Base-by-base conservation (phyloP, 2,113 vertebrate genomes). In the Etheostoma cragini region DNA sequence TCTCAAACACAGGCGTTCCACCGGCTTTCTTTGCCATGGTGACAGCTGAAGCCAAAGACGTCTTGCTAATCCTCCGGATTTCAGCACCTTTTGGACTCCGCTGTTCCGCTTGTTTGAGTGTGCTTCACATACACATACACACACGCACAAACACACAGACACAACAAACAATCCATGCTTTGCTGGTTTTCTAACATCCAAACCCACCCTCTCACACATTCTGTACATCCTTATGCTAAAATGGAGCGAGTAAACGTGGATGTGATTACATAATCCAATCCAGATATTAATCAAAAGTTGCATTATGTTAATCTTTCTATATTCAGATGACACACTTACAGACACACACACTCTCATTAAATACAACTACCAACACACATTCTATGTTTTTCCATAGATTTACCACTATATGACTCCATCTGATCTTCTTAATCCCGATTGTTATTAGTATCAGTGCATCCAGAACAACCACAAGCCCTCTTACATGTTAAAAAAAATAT, bases 11-110 rank as follows among this genome's bases (percentile, higher is more conserved):
- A 81, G 52, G 73, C 85, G 80, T 89, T 92, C 86, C 84, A 54
- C 85, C 50, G 77, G 83, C 89, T 82, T 85, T 87, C 86, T 90
- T 92, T 75, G 80, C 93, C 91, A 92, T 93, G 93, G 93, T 88
- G 89, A 93, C 92, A 84, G 88, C 83, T 77, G 85, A 89, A 85
- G 90, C 85, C 88, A 87, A 85, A 90, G 89, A 92, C 77, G 86
- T 88, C 75, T 82, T 8, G 63, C 85, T 93, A 92, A 92, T 92
- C 91, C 80, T 46, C 11, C 10, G 74, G 89, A 92, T 91, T 88
- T 82, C 63, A 83, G 72, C 68, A 84, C 89, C 90, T 90, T 88
- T 86, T 77, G 71, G 81, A 63, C 71, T 84, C 42, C 13, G 10
- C 87, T 82, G 81, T 77, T 81, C 38, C 30, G 24, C 73, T 81